Base-by-base conservation (phyloP, 2,113 vertebrate genomes). In the Promerops cafer region DNA sequence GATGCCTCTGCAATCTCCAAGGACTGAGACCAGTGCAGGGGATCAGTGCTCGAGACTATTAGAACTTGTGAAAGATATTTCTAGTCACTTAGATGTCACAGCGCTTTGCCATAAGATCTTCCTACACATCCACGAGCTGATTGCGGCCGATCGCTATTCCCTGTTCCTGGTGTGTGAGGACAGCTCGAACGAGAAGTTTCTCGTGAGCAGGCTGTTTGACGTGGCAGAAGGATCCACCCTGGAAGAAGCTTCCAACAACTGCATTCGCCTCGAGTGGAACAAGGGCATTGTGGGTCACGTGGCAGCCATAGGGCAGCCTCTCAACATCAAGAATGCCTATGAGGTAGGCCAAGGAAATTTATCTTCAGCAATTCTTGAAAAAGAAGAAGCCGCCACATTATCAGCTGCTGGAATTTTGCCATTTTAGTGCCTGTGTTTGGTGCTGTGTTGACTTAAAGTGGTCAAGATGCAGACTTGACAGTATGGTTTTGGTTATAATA, bases 251-350 rank as follows among this genome's bases (percentile, higher is more conserved):
- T 99, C 98, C 71, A 99, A 98, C 95, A 99, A 91, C 96, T 98
- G 98, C 87, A 99, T 99, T 94, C 98, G 99, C 15, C 97, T 99
- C 74, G 99, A 99, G 69, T 99, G 99, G 99, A 99, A 99, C 98
- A 99, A 99, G 95, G 99, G 99, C 96, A 99, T 99, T 22, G 99
- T 99, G 96, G 99, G 99, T n/a, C 98, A 99, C 0, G 99, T 99
- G 39, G 99, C 99, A 6, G 98, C 99, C 23, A 98, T 98, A 11
- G 99, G 99, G 11, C 98, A 99, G 81, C 99, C 98, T 16, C 98
- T 99, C 88, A 99, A 99, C 94, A 99, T 99, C 97, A 99, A 98
- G 96, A 98, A 99, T 31, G 99, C 99, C 0, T 99, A 99, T 33
- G 98, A 99, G 99, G 99, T 99, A 96, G 97, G 53, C 14, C 13